These are phyloP conservation scores for Harpagus bidentatus DNA, from an alignment of 2,113 vertebrate species.

Conservation along the genomic window DNA sequence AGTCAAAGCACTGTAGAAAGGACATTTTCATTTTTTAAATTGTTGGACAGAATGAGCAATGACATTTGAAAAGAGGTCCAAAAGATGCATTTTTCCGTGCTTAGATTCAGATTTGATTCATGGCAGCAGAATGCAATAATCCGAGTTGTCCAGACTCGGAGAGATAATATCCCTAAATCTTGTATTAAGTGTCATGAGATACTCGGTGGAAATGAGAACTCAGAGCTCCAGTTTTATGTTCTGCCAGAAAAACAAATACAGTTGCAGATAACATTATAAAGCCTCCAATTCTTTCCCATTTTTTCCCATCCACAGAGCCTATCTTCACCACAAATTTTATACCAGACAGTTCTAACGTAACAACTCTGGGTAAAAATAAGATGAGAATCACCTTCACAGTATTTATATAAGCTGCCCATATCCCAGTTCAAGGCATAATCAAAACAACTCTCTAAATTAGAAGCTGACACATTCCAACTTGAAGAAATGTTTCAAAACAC, in stretches of 20 bases:
- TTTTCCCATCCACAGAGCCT: background rate
- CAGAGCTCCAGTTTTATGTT: background rate
- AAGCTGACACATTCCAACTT: background rate
- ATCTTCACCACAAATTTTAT: background rate
- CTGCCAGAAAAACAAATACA: slow-evolving; percentile 33
- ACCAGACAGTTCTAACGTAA: background rate
- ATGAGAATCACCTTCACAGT: background rate
- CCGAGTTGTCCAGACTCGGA: slow-evolving; percentile 16
- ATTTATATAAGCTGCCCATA: background rate
- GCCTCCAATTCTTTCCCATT: background rate
- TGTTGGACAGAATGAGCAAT: slow-evolving; percentile 30
- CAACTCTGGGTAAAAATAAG: background rate
- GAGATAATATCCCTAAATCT: slow-evolving; percentile 60
- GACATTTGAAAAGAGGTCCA: slow-evolving; percentile 17
- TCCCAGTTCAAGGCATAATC: background rate
- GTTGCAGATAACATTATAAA: slow-evolving; percentile 21
- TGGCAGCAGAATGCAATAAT: slow-evolving; percentile 36
- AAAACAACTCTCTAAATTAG: slow-evolving; percentile 14
- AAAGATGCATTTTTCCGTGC: slow-evolving; percentile 46
- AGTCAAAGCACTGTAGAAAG: background rate
- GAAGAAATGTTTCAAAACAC: slow-evolving; percentile 15
- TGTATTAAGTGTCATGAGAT: slow-evolving; percentile 52
- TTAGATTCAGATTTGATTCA: slow-evolving; percentile 52
- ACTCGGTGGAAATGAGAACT: slow-evolving; percentile 26
- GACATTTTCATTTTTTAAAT: slow-evolving; percentile 28